phyloP scores from a whole-genome alignment of 1,140 invertebrate species.

The Brachionus rubens region DNA sequence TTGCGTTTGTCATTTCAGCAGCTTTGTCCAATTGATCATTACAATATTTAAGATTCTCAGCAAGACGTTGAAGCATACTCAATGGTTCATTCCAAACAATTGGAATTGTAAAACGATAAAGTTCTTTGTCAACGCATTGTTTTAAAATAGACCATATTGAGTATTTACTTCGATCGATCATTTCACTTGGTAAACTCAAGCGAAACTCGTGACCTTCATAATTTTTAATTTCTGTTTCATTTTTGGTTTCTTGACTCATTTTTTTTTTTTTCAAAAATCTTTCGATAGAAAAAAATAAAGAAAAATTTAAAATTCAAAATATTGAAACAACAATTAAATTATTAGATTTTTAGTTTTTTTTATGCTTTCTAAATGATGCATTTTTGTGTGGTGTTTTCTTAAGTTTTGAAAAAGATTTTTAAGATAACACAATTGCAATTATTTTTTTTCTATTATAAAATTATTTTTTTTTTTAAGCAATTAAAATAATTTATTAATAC shows the following conservation, averaged over 20 bases:
- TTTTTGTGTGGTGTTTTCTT: no score
- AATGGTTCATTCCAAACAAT: conserved; percentile 94
- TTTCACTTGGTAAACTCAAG: conserved; percentile 74
- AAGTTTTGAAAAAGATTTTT: no score
- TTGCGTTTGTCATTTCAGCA: conserved; percentile 64
- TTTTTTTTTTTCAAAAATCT: conserved; percentile 18
- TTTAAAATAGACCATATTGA: conserved; percentile 90
- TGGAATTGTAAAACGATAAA: conserved; percentile 95
- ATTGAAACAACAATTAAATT: no score
- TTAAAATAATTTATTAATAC: no score
- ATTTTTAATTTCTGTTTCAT: background rate
- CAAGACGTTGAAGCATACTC: conserved; percentile 86
- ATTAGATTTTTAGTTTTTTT: no score
- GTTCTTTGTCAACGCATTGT: conserved; percentile 80
- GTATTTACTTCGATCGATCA: conserved; percentile 81
- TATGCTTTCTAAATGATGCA: no score
- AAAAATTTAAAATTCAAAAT: no score
- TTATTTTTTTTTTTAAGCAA: no score
- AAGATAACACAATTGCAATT: no score
- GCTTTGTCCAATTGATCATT: conserved; percentile 73
- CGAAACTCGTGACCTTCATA: conserved; percentile 60
- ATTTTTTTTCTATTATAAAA: no score
- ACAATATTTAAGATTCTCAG: conserved; percentile 90
- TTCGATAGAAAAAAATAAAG: no score
- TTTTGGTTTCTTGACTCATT: background rate